Percentiles rank a stretch among this genome's conserved stretches.
phyloP scores from a whole-genome alignment of 2,797 vertebrate genomes.

The Brotula barbata region DNA sequence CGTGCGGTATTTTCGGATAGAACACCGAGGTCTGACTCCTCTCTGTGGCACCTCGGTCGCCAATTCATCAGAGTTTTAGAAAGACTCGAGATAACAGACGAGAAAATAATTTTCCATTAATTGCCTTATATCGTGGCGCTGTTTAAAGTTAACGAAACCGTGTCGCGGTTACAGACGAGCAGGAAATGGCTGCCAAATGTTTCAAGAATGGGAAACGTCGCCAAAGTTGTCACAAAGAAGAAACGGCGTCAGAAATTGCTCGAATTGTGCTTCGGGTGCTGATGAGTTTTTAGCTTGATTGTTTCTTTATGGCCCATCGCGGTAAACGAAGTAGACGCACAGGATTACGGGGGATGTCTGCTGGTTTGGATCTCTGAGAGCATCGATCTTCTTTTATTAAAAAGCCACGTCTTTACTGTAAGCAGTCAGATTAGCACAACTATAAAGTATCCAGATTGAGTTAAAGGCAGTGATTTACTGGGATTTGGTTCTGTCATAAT shows the following conservation, averaged over 20 bases:
- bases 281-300: constrained; percentile 45
- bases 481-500: constrained; percentile 17
- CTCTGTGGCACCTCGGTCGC: no score
- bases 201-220: neutral
- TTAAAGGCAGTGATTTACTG: constrained; percentile 73
- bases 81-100: neutral
- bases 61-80: constrained; percentile 1
- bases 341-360: constrained; percentile 32
- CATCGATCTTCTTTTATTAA: constrained; percentile 52
- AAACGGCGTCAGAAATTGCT: constrained; percentile 12
- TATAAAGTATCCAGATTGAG: constrained; percentile 76
- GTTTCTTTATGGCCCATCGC: constrained; percentile 29
- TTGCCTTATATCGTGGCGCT: neutral
- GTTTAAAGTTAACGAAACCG: constrained; percentile 2
- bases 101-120: neutral
- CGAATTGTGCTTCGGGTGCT: constrained; percentile 15
- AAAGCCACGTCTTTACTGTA: constrained; percentile 45
- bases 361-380: constrained; percentile 52
- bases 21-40: no score
- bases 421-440: constrained; percentile 67
- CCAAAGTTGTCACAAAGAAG: constrained; percentile 1
- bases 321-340: constrained; percentile 36
- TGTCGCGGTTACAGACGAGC: neutral
- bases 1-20: neutral
- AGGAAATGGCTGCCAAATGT: neutral